Evolutionary conservation across 2,113 vertebrate genomes (phyloP).

Genomic region (Hippocampus mohnikei): DNA sequence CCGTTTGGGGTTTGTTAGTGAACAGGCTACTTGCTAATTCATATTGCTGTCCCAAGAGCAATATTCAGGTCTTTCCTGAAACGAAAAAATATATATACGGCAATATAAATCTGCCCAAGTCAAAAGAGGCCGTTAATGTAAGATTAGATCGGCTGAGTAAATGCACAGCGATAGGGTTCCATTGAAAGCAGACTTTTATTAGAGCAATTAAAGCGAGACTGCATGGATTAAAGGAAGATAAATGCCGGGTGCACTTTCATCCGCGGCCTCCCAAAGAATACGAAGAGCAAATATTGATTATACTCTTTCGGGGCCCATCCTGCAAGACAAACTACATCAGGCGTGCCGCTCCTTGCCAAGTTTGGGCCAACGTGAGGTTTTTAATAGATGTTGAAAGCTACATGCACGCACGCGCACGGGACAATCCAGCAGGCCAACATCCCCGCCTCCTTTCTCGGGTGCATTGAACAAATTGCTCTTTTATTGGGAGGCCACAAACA

Average conservation of each 20-base stretch:
- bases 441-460: constrained; percentile 31
- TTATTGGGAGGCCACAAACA: constrained; percentile 65
- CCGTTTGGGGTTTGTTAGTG: neutral
- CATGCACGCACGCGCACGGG: neutral
- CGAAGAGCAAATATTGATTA: constrained; percentile 65
- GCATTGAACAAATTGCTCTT: constrained; percentile 65
- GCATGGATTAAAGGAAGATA: constrained; percentile 66
- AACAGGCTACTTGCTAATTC: neutral
- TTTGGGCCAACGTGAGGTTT: constrained; percentile 48
- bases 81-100: constrained; percentile 13
- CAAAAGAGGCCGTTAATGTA: constrained; percentile 48
- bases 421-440: neutral
- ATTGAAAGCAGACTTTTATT: constrained; percentile 67
- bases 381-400: constrained; percentile 59
- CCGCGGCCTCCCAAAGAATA: constrained; percentile 48
- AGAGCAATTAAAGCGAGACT: constrained; percentile 49
- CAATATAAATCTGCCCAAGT: constrained; percentile 55
- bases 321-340: constrained; percentile 55
- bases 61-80: constrained; percentile 6
- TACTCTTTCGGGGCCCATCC: constrained; percentile 45
- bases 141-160: constrained; percentile 56
- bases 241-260: constrained; percentile 48
- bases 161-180: constrained; percentile 58
- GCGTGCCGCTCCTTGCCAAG: constrained; percentile 51
- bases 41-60: neutral